Conservation (phyloP, 2,888 invertebrate genomes). For the Protonemura montana region DNA sequence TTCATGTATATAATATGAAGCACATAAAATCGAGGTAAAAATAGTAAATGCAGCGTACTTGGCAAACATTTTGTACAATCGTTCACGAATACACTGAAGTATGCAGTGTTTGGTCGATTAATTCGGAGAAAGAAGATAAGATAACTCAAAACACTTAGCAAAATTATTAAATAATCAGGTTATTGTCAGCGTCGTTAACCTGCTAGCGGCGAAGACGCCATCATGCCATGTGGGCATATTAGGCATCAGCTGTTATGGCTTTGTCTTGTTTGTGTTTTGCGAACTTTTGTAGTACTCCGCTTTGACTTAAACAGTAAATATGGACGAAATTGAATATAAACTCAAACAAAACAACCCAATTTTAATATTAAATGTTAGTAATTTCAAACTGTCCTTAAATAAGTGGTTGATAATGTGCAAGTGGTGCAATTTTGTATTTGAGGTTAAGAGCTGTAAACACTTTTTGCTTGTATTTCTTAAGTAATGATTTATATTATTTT, state of each 20-base stretch:
- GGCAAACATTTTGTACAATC: conserved; percentile 31
- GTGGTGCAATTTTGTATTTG: no score
- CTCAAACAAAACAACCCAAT: conserved; percentile 66
- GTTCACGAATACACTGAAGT: neutral
- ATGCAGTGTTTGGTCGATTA: neutral
- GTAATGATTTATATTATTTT: conserved; percentile 17
- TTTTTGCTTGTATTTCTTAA: neutral
- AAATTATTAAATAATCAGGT: neutral
- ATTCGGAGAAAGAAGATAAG: neutral
- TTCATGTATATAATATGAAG: conserved; percentile 32
- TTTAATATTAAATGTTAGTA: conserved; percentile 61
- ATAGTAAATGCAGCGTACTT: conserved; percentile 31
- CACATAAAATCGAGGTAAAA: neutral
- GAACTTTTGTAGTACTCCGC: neutral
- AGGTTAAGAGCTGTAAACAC: neutral
- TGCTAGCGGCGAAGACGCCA: neutral
- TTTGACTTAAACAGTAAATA: conserved; percentile 53
- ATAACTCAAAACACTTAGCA: neutral
- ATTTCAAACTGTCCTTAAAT: neutral
- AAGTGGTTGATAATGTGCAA: no score
- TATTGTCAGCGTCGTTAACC: neutral
- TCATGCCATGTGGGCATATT: neutral
- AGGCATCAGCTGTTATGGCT: neutral
- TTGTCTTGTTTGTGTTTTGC: conserved; percentile 9
- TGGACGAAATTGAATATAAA: conserved; percentile 72